Conservation (phyloP, 1,140 invertebrate genomes). For the Zaprionus taronus region DNA sequence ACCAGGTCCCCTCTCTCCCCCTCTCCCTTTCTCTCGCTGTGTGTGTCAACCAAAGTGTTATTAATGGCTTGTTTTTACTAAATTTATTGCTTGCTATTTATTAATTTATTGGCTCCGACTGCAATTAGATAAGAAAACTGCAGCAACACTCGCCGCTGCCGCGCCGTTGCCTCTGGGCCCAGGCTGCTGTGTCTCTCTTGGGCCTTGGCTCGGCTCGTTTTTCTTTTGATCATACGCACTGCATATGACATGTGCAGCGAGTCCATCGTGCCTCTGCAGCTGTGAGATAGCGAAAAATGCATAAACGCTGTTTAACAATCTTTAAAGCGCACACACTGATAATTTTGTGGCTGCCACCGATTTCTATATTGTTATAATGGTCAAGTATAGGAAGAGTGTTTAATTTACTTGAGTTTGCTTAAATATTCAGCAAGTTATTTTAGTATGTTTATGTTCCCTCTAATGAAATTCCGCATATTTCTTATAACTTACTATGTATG, state of each 20-base stretch:
- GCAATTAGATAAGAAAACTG: constrained; percentile 82
- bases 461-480: too few relatives aligned
- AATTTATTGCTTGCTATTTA: constrained; percentile 82
- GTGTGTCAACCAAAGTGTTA: constrained; percentile 78
- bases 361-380: not conserved
- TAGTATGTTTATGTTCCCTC: too few relatives aligned
- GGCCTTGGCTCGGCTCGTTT: constrained; percentile 48
- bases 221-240: constrained; percentile 40
- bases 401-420: not conserved
- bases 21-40: constrained; percentile 20
- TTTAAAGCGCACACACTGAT: constrained; percentile 22
- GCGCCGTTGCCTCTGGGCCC: not conserved
- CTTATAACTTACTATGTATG: fast-evolving
- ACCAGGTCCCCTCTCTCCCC: not conserved
- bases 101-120: constrained; percentile 82
- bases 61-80: constrained; percentile 83
- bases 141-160: constrained; percentile 29
- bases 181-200: constrained; percentile 3
- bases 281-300: constrained; percentile 58
- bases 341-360: not conserved
- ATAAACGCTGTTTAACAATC: constrained; percentile 25
- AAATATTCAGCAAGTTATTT: too few relatives aligned
- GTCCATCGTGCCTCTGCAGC: constrained; percentile 25
- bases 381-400: not conserved
- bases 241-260: constrained; percentile 51